phyloP scores from a whole-genome alignment of 2,113 vertebrate genomes.

The Ibidorhyncha struthersii region DNA sequence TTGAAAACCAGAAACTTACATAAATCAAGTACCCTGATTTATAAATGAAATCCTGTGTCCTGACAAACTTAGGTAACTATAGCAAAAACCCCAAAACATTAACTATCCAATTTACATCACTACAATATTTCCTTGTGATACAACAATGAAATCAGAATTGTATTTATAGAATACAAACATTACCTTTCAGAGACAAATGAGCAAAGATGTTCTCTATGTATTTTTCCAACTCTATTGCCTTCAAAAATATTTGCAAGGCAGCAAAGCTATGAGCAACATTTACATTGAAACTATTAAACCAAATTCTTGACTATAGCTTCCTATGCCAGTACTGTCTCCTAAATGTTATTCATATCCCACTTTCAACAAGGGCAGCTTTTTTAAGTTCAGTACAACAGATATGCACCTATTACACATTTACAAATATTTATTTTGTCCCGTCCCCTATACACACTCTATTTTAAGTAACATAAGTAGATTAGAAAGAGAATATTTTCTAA shows the following conservation, averaged over 20 bases:
- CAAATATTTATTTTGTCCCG: not conserved
- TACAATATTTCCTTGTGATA: not conserved
- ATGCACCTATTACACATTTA: not conserved
- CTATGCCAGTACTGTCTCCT: not conserved
- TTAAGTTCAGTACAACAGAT: not conserved
- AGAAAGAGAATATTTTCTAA: not conserved
- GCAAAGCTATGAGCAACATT: not conserved
- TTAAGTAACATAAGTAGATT: not conserved
- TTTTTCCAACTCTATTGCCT: not conserved
- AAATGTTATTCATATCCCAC: not conserved
- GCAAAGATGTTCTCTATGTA: not conserved
- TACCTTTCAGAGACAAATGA: not conserved
- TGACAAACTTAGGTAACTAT: not conserved
- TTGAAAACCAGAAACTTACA: not conserved
- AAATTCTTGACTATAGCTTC: not conserved
- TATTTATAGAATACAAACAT: not conserved
- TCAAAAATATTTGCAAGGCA: not conserved
- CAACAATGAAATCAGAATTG: not conserved
- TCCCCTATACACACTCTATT: not conserved
- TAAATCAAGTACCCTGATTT: not conserved
- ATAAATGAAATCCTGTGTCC: not conserved
- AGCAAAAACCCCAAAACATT: not conserved
- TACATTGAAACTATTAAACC: not conserved
- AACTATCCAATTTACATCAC: not conserved
- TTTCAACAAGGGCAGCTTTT: not conserved